A percentile compares a stretch with the other conserved stretches of the same genome.
Evolutionary conservation across 1,140 invertebrate species (phyloP).

Genomic region (Bombus consobrinus): DNA sequence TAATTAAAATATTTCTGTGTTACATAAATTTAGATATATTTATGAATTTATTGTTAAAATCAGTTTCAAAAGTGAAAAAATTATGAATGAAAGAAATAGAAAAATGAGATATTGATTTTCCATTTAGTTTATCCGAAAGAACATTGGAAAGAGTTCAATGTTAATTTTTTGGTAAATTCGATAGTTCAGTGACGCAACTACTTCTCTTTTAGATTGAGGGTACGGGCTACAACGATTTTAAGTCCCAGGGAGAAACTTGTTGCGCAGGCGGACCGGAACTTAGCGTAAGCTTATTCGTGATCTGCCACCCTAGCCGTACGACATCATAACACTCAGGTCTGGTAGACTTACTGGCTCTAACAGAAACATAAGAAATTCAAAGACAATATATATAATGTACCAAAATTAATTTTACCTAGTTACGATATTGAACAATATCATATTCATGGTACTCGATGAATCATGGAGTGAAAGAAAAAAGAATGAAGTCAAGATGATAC

Average conservation of each 20-base stretch:
- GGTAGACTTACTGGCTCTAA: no score
- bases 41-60: neutral
- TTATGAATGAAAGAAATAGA: neutral
- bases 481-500: neutral
- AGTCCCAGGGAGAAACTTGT: constrained; percentile 48
- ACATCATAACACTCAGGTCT: neutral
- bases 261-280: constrained; percentile 43
- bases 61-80: neutral
- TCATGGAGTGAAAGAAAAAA: neutral
- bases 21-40: neutral
- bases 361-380: no score
- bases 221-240: constrained; percentile 39
- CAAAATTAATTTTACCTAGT: neutral
- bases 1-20: neutral
- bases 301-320: neutral
- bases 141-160: neutral
- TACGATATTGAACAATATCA: neutral
- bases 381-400: neutral
- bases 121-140: neutral
- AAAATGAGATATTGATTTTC: neutral
- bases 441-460: neutral
- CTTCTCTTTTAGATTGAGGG: neutral
- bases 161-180: neutral
- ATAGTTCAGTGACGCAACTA: neutral
- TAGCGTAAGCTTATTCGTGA: neutral